Evolutionary conservation across 2,888 invertebrate species (phyloP).

Genomic region (Dasypolia templi): DNA sequence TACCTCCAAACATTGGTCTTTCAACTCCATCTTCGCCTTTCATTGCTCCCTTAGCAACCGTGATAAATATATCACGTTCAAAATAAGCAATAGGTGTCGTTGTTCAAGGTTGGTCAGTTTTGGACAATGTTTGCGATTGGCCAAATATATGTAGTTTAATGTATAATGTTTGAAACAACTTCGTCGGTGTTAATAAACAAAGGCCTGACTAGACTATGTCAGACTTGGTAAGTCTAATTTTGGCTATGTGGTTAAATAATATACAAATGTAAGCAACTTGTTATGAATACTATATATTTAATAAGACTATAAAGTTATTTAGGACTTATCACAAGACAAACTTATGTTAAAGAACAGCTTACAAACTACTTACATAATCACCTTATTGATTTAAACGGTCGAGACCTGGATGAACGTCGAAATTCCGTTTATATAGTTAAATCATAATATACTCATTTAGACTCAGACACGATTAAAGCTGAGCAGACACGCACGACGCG

Average conservation of each 20-base stretch:
- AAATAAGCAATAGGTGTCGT: not conserved
- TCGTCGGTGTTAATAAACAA: constrained; percentile 13
- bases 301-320: not conserved
- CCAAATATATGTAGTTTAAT: constrained; percentile 11
- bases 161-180: constrained; percentile 28
- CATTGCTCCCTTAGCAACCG: constrained; percentile 3
- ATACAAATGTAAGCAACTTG: constrained; percentile 11
- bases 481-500: no score
- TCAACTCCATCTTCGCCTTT: not conserved
- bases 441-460: not conserved
- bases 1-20: not conserved
- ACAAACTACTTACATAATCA: not conserved
- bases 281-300: not conserved
- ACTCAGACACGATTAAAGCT: no score
- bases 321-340: not conserved
- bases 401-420: not conserved
- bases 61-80: not conserved
- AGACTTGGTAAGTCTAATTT: constrained; percentile 17
- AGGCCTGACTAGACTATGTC: constrained; percentile 21
- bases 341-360: not conserved
- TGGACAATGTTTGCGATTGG: constrained; percentile 15
- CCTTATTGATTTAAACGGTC: not conserved
- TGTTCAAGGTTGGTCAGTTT: not conserved
- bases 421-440: not conserved
- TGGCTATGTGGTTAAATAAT: constrained; percentile 26